These are phyloP conservation scores for Drosophila dives DNA, from an alignment of 2,888 invertebrate genomes.

Conservation along the genomic window DNA sequence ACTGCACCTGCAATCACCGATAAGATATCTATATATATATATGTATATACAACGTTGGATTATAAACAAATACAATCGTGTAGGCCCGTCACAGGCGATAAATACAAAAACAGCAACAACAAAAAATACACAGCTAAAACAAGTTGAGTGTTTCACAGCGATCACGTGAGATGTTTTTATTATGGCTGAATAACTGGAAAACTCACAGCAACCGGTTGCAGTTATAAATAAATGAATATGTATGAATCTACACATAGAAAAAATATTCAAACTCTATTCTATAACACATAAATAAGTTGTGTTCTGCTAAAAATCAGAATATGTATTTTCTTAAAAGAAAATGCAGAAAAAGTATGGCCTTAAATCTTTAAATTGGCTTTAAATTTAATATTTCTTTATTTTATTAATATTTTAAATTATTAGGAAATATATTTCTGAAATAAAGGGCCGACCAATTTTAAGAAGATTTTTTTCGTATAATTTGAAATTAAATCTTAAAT, in stretches of 20 bases:
- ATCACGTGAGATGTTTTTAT: slow-evolving; percentile 44
- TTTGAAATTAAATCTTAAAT: neutral
- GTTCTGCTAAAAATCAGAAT: neutral
- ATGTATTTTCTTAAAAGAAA: neutral
- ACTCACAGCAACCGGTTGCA: slow-evolving; percentile 38
- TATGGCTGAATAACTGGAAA: slow-evolving; percentile 38
- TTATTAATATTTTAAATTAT: neutral
- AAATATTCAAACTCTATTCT: neutral
- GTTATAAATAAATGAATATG: slow-evolving; percentile 5
- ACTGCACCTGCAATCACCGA: slow-evolving; percentile 52
- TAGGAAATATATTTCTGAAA: neutral
- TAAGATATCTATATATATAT: slow-evolving; percentile 49
- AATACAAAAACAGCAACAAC: slow-evolving; percentile 1
- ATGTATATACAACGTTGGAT: neutral
- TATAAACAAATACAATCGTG: slow-evolving; percentile 24
- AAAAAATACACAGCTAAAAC: neutral
- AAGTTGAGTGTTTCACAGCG: slow-evolving; percentile 6
- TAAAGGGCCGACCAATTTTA: neutral
- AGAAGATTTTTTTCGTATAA: neutral
- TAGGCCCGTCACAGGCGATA: slow-evolving; percentile 13
- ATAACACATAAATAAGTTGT: neutral
- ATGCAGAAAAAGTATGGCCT: neutral
- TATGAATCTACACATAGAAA: neutral
- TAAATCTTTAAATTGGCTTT: neutral
- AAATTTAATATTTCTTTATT: neutral